Conservation (phyloP, 2,888 invertebrate genomes). For the Luperina testacea region DNA sequence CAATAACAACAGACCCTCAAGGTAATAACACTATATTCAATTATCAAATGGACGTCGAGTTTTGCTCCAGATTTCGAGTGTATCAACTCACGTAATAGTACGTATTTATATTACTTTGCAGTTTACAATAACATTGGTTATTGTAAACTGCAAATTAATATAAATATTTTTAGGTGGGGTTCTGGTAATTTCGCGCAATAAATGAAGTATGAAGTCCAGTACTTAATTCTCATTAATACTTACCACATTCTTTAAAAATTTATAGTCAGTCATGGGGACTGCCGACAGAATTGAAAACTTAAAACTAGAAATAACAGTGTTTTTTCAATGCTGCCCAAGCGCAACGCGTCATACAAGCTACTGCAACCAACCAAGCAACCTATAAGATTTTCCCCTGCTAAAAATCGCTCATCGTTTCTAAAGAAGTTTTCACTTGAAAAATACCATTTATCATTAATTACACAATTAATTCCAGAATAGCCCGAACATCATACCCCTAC, state of each 20-base stretch:
- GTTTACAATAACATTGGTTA: background rate
- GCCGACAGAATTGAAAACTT: background rate
- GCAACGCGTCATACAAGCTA: background rate
- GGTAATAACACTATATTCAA: background rate
- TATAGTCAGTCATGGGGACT: background rate
- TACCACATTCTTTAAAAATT: too few species aligned
- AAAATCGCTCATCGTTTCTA: background rate
- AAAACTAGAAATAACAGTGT: background rate
- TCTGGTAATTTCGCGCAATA: background rate
- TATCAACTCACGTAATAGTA: background rate
- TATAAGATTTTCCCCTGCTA: background rate
- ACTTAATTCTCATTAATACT: too few species aligned
- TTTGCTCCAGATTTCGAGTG: background rate
- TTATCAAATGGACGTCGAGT: background rate
- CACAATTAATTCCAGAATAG: conserved; percentile 19
- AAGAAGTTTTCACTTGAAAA: background rate
- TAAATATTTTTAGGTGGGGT: background rate
- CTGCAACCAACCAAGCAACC: background rate
- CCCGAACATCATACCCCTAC: conserved; percentile 1
- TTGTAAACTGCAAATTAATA: background rate
- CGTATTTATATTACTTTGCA: too few species aligned
- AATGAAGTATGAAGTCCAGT: background rate
- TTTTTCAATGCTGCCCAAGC: background rate
- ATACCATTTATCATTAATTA: conserved; percentile 1
- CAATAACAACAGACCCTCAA: background rate